Base-by-base conservation (phyloP, 2,888 invertebrate species). In the Clostera curtula region DNA sequence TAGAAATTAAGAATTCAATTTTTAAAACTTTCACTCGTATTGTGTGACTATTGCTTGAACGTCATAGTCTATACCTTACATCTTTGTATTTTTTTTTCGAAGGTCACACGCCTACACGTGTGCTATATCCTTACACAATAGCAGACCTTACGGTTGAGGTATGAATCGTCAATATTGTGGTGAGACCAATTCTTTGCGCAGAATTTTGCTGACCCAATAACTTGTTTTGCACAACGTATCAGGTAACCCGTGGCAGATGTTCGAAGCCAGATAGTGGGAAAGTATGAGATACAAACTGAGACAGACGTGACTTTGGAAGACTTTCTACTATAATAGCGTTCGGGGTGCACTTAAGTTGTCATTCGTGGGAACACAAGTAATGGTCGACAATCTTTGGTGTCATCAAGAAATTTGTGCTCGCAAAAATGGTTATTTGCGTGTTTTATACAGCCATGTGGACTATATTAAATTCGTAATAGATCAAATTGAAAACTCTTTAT, bases 341-440 rank as follows among this genome's bases (percentile, higher is more conserved):
- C 47, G 40, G 60, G 64, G 56, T 65, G 67, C 64, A 73, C 61
- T 74, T 69, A 72, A 49, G 59, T 74, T 71, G 70, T 73, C 70
- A 69, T 70, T 64, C 76, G 82, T 82, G 82, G 74, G 79, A 82
- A 82, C 63, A 53, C 56, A 66, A 70, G 65, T 70, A 61, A 72
- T 69, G 56, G 59, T 50, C 48, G 51, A 67, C 56, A 58, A 58
- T 63, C 56, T 65, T 40, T 47, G 40, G 52, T 61, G 55, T 62
- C 62, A 61, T 68, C 62, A 56, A 49, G n/a, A n/a, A n/a, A n/a
- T n/a, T n/a, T n/a, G n/a, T n/a, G n/a, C n/a, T n/a, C n/a, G n/a
- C n/a, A n/a, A n/a, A n/a, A n/a, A n/a, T n/a, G n/a, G n/a, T n/a
- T n/a, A n/a, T n/a, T n/a, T n/a, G n/a, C n/a, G n/a, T n/a, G n/a